These are phyloP conservation scores for Phasia obesa DNA, from an alignment of 2,888 invertebrate species.

Conservation along the genomic window DNA sequence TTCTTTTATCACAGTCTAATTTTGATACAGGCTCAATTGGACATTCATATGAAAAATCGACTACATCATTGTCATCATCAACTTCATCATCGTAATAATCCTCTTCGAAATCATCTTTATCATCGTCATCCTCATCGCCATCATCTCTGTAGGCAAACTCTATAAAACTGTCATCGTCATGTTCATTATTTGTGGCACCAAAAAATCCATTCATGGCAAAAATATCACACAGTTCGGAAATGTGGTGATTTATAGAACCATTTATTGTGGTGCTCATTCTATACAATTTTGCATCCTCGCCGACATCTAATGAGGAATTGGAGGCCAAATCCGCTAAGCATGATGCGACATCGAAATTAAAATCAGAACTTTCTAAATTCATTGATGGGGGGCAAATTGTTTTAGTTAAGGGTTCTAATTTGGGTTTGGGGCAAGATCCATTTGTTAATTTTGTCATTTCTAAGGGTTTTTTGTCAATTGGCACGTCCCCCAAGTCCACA, in stretches of 20 bases:
- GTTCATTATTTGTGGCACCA: slow-evolving; percentile 20
- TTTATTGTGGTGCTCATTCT: slow-evolving; percentile 66
- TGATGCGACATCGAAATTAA: slow-evolving; percentile 7
- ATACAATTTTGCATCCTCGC: slow-evolving; percentile 50
- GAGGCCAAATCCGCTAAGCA: slow-evolving; percentile 23
- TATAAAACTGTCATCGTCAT: slow-evolving; percentile 59
- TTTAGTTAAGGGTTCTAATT: neutral
- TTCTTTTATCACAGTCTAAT: slow-evolving; percentile 58
- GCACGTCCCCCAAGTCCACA: slow-evolving; percentile 46
- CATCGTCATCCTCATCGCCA: slow-evolving; percentile 12
- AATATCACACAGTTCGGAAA: slow-evolving; percentile 61
- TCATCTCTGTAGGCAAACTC: slow-evolving; percentile 67
- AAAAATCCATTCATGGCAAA: slow-evolving; percentile 55
- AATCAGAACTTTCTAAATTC: neutral
- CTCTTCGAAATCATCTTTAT: slow-evolving; percentile 49
- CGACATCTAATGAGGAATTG: slow-evolving; percentile 1
- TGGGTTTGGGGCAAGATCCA: slow-evolving; percentile 10
- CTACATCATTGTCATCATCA: slow-evolving; percentile 53
- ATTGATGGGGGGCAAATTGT: slow-evolving; percentile 17
- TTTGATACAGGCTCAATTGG: slow-evolving; percentile 43
- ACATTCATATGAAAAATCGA: slow-evolving; percentile 58
- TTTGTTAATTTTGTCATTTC: slow-evolving; percentile 11
- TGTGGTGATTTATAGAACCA: slow-evolving; percentile 64
- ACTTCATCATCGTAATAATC: slow-evolving; percentile 15
- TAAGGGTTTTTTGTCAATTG: slow-evolving; percentile 14